These are phyloP conservation scores for Pollenia amentaria DNA, from an alignment of 2,888 invertebrate genomes.

Conservation along the genomic window DNA sequence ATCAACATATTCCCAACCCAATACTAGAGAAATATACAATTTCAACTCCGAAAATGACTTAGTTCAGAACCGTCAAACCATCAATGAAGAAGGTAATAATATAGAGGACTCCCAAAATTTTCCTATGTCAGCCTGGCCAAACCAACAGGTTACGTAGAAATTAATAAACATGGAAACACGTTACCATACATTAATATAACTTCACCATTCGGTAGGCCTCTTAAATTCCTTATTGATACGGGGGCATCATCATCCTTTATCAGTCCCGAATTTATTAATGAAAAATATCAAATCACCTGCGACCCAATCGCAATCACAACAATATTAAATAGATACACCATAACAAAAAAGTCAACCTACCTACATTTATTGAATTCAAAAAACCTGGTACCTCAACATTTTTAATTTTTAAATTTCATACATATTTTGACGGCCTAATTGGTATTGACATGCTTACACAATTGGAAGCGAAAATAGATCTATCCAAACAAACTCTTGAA, in stretches of 20 bases:
- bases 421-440: background rate
- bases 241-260: too few relatives aligned
- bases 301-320: too few relatives aligned
- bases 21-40: slow-evolving; percentile 5
- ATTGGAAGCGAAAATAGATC: background rate
- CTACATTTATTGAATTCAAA: too few relatives aligned
- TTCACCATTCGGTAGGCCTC: too few relatives aligned
- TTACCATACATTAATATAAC: slow-evolving; percentile 59
- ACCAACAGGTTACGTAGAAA: slow-evolving; percentile 44
- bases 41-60: background rate
- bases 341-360: too few relatives aligned
- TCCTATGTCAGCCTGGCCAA: too few relatives aligned
- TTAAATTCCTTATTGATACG: too few relatives aligned
- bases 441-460: background rate
- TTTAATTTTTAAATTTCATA: background rate
- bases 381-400: too few relatives aligned
- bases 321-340: too few relatives aligned
- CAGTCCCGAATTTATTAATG: too few relatives aligned
- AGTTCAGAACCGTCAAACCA: slow-evolving; percentile 3
- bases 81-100: slow-evolving; percentile 1
- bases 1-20: slow-evolving; percentile 32
- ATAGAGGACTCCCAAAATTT: too few relatives aligned
- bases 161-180: slow-evolving; percentile 50
- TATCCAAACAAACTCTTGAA: background rate
- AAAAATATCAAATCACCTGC: too few relatives aligned